Percentiles rank a stretch among this genome's conserved stretches.
Conservation (phyloP, 1,140 invertebrate species). For the Halesus radiatus region DNA sequence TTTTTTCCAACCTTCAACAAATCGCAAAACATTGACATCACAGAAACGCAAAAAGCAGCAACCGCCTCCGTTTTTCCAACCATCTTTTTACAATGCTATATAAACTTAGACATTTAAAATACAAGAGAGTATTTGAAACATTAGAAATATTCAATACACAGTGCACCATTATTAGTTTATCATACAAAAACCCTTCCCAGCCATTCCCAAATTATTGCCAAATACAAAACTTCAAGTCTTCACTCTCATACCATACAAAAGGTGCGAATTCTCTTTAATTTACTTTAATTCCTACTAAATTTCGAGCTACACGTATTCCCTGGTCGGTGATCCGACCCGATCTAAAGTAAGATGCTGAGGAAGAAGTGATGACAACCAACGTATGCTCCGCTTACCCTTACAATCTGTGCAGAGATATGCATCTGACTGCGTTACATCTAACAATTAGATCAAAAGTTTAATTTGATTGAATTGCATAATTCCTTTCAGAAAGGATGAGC, state of each 20-base stretch:
- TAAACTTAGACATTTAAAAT: conserved; percentile 15
- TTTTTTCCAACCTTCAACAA: conserved; percentile 3
- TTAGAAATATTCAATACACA: conserved; percentile 17
- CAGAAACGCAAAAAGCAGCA: conserved; percentile 19
- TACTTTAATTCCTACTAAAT: conserved; percentile 7
- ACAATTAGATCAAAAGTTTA: too few species aligned
- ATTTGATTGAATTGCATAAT: not conserved
- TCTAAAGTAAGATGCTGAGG: too few species aligned
- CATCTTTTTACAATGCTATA: conserved; percentile 15
- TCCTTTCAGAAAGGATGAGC: conserved; percentile 19
- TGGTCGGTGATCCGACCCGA: not conserved
- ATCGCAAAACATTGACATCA: conserved; percentile 29
- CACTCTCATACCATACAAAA: conserved; percentile 26
- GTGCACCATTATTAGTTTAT: conserved; percentile 33
- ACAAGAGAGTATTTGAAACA: conserved; percentile 21
- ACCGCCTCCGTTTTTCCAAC: not conserved
- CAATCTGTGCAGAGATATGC: too few species aligned
- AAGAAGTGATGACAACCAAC: too few species aligned
- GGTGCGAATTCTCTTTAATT: conserved; percentile 18
- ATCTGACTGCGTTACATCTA: too few species aligned
- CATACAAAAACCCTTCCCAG: not conserved
- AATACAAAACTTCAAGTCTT: conserved; percentile 38
- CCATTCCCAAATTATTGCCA: conserved; percentile 34
- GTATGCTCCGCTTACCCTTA: too few species aligned
- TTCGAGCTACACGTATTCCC: not conserved